Base-by-base conservation (phyloP, 2,888 invertebrate species). In the Dioctria linearis region DNA sequence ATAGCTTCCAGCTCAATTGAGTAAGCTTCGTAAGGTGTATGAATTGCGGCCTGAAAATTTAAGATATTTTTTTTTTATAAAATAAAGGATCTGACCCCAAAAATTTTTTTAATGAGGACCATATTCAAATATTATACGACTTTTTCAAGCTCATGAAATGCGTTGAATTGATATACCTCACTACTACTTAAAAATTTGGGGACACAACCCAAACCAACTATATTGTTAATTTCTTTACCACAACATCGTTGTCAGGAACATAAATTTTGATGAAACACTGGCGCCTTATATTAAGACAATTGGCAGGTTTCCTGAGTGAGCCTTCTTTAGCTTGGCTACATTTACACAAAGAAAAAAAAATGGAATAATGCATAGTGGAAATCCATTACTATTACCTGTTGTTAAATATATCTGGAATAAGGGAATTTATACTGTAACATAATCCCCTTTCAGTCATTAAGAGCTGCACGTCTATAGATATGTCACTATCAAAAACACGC, bases 391-490 rank as follows among this genome's bases (percentile, higher is more conserved):
- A 13, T 51, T 39, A 80, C 82, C 63, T 75, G 4, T 79, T 43
- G 13, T 83, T 84, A 25, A 87, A 73, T 11, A 87, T 83, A 8
- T 67, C 67, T 43, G 13, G 25, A 43, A 43, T 46, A 8, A 67
- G 9, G 8, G 67, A 67, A 25, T 67, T 94, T 49, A 92, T 91
- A 3, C 90, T 90, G 85, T 92, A 92, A 84, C 94, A 94, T 0
- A 90, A 88, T 0, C 94, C 94, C 5, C 90, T 87, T 84, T 94
- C 94, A 0, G 25, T 93, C 89, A 94, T 91, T 0, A 92, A 5
- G 3, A 8, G 25, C 4, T 67, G n/a, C 3, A 67, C 25, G 25
- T 46, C 4, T 4, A 25, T 25, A 67, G 25, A 3, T 25, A 3
- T 3, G n/a, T 43, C 42, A 4, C 43, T 43, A 13, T 46, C 46